These are phyloP conservation scores for Bombus superbus DNA, from an alignment of 1,140 invertebrate species.

Conservation along the genomic window DNA sequence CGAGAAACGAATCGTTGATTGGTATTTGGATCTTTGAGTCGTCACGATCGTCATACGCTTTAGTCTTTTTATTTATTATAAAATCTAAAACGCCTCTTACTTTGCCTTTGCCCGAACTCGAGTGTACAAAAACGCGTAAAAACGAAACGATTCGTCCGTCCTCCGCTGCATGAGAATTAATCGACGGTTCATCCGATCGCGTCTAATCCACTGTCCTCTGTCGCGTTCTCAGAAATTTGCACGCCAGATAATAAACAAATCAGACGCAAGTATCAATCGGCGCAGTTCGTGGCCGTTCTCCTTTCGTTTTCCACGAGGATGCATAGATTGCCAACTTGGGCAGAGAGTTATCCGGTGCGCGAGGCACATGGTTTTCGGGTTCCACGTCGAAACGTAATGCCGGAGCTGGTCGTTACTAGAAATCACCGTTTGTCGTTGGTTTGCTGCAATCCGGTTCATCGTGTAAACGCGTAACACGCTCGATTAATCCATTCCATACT, in stretches of 20 bases:
- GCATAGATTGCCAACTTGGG: background rate
- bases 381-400: background rate
- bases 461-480: slow-evolving; percentile 58
- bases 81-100: too few species aligned
- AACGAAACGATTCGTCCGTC: background rate
- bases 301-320: too few species aligned
- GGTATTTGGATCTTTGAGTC: too few species aligned
- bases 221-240: background rate
- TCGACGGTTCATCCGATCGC: background rate
- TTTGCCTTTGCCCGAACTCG: too few species aligned
- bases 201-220: background rate
- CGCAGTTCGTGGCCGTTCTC: background rate
- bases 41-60: too few species aligned
- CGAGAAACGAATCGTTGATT: too few species aligned
- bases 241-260: background rate
- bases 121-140: too few species aligned
- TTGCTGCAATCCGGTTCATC: slow-evolving; percentile 35
- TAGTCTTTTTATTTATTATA: too few species aligned
- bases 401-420: slow-evolving; percentile 34
- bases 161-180: background rate
- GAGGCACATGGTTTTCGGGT: slow-evolving; percentile 1
- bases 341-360: background rate
- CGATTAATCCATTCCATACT: slow-evolving; percentile 51
- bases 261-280: background rate
- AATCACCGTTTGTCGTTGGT: slow-evolving; percentile 53